Conservation (phyloP, 2,797 vertebrate species). For the Tolypeutes matacus region DNA sequence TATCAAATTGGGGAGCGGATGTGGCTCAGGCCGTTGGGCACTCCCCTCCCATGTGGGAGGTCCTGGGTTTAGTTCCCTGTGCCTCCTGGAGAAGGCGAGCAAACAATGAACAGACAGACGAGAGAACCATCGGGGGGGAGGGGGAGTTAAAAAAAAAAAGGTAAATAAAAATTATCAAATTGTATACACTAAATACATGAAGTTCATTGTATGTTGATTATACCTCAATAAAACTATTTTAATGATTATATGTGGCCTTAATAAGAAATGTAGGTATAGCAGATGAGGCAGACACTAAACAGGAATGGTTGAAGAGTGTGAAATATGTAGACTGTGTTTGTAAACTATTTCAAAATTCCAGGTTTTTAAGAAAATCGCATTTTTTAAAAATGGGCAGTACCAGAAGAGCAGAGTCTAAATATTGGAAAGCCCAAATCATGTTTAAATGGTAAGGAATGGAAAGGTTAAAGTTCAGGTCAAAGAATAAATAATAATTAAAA, state of each 20-base stretch:
- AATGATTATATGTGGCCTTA: neutral
- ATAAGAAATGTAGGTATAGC: neutral
- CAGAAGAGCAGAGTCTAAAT: neutral
- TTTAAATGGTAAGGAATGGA: slow-evolving; percentile 1
- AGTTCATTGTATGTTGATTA: neutral
- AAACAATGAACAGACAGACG: too few species aligned
- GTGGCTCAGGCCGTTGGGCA: too few species aligned
- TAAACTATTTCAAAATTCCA: neutral
- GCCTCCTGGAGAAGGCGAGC: too few species aligned
- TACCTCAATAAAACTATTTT: neutral
- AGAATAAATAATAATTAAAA: neutral
- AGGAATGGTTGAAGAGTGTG: neutral
- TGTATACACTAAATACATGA: neutral
- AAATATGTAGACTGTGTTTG: neutral
- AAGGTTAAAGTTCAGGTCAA: neutral
- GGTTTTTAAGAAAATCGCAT: neutral
- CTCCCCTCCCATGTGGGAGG: too few species aligned
- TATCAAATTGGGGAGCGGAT: neutral
- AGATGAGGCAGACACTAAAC: neutral
- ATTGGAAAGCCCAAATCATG: neutral
- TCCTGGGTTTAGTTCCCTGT: too few species aligned
- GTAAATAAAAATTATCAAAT: neutral
- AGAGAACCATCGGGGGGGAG: too few species aligned
- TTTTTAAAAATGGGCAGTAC: neutral
- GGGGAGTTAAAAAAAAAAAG: too few species aligned